Evolutionary conservation across 2,888 invertebrate species (phyloP).

Genomic region (Drosophila ustulata): DNA sequence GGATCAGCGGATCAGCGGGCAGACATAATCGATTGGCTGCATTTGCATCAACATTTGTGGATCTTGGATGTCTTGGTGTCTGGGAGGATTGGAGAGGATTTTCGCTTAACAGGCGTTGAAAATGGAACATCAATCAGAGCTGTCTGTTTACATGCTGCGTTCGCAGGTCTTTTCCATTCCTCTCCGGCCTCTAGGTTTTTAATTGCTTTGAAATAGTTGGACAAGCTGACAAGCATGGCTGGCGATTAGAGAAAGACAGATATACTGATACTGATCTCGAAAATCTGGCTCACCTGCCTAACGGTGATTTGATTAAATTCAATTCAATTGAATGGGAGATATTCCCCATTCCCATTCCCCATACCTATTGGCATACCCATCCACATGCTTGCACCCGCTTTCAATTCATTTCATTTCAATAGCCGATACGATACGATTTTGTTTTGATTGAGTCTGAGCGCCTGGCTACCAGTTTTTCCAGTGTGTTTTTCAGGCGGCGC

Average conservation of each 20-base stretch:
- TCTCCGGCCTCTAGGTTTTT: conserved; percentile 39
- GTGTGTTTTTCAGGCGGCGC: conserved; percentile 58
- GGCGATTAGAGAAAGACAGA: conserved; percentile 44
- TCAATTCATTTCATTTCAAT: conserved; percentile 45
- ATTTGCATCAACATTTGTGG: conserved; percentile 41
- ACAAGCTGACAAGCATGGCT: conserved; percentile 47
- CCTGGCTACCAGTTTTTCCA: conserved; percentile 72
- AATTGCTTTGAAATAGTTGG: conserved; percentile 73
- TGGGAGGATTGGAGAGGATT: conserved; percentile 34
- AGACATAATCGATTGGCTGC: conserved; percentile 53
- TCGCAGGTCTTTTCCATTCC: conserved; percentile 14
- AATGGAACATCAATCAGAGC: conserved; percentile 57
- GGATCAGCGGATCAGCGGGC: conserved; percentile 10
- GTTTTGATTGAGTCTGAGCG: conserved; percentile 65
- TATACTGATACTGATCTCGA: conserved; percentile 57
- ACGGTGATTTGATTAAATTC: conserved; percentile 72
- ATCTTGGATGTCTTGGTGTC: not conserved
- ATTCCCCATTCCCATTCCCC: conserved; percentile 8
- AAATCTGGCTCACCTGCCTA: conserved; percentile 57
- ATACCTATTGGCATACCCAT: not conserved
- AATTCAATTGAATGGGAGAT: conserved; percentile 52
- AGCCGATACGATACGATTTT: conserved; percentile 44
- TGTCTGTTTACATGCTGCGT: conserved; percentile 28
- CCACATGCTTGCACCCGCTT: conserved; percentile 25
- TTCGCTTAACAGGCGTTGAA: conserved; percentile 52